Conservation (phyloP, 2,797 vertebrate genomes). For the Galagoides demidoff region DNA sequence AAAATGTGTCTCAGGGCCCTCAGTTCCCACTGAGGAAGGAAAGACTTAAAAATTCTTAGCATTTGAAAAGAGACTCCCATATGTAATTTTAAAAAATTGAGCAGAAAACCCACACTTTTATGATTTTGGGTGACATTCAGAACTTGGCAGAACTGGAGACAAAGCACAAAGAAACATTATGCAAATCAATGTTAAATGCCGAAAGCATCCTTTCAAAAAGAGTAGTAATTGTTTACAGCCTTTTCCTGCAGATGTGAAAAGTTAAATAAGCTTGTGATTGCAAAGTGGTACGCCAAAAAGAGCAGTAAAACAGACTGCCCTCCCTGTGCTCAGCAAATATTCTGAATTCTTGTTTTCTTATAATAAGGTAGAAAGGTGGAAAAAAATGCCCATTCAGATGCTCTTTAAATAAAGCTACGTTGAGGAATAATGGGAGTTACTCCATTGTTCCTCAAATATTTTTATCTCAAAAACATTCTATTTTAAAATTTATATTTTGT, state of each 20-base stretch:
- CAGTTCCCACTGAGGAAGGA: neutral
- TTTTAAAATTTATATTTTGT: slow-evolving; percentile 21
- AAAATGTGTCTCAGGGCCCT: neutral
- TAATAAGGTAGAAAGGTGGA: neutral
- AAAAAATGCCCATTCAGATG: neutral
- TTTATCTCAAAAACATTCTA: neutral
- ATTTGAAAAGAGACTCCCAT: slow-evolving; percentile 25
- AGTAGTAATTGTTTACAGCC: slow-evolving; percentile 28
- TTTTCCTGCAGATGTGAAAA: slow-evolving; percentile 35
- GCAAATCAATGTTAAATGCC: neutral
- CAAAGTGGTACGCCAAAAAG: neutral
- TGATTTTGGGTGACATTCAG: slow-evolving; percentile 65
- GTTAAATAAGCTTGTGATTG: neutral
- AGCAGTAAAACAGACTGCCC: neutral
- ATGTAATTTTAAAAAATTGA: neutral
- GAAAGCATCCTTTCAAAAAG: slow-evolving; percentile 55
- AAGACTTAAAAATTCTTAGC: neutral
- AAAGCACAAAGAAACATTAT: slow-evolving; percentile 62
- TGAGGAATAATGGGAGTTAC: neutral
- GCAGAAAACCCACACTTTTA: neutral
- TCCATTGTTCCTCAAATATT: neutral
- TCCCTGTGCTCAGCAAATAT: neutral
- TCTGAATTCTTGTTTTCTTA: neutral
- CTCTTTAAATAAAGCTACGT: neutral
- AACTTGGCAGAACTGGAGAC: slow-evolving; percentile 61